phyloP scores from a whole-genome alignment of 2,888 invertebrate genomes.

The Philaethria dido region DNA sequence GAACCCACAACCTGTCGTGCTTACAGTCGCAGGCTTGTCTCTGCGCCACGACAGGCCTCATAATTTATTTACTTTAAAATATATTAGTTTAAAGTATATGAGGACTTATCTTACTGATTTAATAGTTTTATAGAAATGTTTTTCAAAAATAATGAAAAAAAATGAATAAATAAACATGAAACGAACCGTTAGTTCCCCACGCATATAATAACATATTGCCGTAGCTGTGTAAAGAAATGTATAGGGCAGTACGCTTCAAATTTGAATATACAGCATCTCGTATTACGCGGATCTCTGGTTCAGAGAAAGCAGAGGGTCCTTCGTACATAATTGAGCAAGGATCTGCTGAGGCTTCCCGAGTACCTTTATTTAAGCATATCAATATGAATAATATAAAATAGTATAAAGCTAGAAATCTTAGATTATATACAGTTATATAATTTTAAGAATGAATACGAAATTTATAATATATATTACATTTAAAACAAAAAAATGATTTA shows the following conservation, averaged over 20 bases:
- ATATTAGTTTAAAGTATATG: no score
- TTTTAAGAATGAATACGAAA: not conserved
- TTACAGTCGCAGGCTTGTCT: no score
- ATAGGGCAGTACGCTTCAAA: conserved; percentile 50
- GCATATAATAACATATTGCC: conserved; percentile 85
- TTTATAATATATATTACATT: not conserved
- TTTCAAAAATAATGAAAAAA: no score
- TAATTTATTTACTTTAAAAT: no score
- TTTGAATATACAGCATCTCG: conserved; percentile 82
- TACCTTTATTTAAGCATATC: conserved; percentile 52
- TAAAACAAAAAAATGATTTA: not conserved
- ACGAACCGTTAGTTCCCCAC: conserved; percentile 69
- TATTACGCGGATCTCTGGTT: conserved; percentile 85
- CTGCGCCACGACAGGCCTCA: no score
- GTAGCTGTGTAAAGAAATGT: conserved; percentile 87
- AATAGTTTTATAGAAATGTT: no score
- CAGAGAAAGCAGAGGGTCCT: conserved; percentile 86
- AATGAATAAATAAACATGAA: no score
- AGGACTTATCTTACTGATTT: no score
- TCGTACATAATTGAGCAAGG: conserved; percentile 86
- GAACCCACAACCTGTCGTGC: no score
- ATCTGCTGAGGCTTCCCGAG: conserved; percentile 68
- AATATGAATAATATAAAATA: no score
- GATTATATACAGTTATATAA: not conserved
- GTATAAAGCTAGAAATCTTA: no score